Evolutionary conservation across 2,113 vertebrate genomes (phyloP).

Genomic region (Epinephelus cyanopodus): DNA sequence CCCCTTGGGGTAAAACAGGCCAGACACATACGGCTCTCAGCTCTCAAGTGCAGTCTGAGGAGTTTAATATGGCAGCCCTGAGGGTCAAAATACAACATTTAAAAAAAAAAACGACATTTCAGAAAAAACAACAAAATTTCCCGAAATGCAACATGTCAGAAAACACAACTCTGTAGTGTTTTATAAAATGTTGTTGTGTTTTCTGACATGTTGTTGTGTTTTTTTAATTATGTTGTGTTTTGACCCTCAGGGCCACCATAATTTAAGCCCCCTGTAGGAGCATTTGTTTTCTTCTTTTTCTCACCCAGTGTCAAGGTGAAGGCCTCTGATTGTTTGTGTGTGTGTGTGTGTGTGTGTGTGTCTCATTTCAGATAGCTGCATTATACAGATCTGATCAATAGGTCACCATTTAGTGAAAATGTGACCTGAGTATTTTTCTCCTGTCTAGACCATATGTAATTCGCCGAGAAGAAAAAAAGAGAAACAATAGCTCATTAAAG

Average conservation of each 20-base stretch:
- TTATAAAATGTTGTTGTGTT: too few relatives aligned
- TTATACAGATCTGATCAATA: constrained; percentile 45
- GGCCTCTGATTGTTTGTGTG: constrained; percentile 11
- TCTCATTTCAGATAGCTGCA: constrained; percentile 29
- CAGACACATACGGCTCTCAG: constrained; percentile 56
- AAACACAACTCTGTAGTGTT: too few relatives aligned
- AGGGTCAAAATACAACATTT: too few relatives aligned
- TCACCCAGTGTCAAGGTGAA: constrained; percentile 52
- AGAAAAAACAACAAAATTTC: too few relatives aligned
- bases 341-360: not conserved
- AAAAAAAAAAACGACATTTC: too few relatives aligned
- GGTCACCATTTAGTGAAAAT: constrained; percentile 51
- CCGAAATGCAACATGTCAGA: too few relatives aligned
- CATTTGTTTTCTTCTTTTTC: not conserved
- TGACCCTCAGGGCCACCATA: too few relatives aligned
- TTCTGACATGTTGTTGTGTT: too few relatives aligned
- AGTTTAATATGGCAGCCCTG: not conserved
- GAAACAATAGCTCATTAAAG: constrained; percentile 16
- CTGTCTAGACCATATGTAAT: not conserved
- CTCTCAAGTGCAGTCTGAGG: constrained; percentile 66
- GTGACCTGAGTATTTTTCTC: constrained; percentile 23
- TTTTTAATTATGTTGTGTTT: too few relatives aligned
- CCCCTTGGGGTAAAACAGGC: constrained; percentile 31
- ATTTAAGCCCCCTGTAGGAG: constrained; percentile 61
- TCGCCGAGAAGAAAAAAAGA: not conserved